Evolutionary conservation across 2,113 vertebrate genomes (phyloP), one percentile per base, ranked within the genome.

Genomic region (Apteryx owenii): DNA sequence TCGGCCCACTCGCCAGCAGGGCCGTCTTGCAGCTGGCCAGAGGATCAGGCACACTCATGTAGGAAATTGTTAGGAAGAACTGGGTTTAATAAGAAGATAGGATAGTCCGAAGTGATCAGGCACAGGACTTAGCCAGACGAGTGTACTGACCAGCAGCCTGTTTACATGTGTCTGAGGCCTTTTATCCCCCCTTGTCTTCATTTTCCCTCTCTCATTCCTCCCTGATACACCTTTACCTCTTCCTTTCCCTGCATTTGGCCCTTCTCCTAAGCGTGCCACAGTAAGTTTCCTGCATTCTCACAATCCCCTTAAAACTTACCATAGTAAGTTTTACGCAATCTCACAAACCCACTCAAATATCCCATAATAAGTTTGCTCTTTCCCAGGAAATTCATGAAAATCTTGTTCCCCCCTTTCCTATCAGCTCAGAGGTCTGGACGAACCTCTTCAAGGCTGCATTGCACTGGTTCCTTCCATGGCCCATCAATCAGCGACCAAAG

Each of bases 141-240:
- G 7, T 0, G 1, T 7, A n/a, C 6, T 18, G 29, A 16, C 21
- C 44, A 89, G 21, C 18, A 86, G 31, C 28, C 70, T 70, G 9
- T 42, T 81, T 40, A 61, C 21, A 51, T 19, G 17, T 1, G 5
- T 42, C 8, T 0, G 0, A 64, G 3, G 3, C 2, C 16, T 82
- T 79, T 82, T 36, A 50, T n/a, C 14, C 64, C 25, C 12, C 18
- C 40, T n/a, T n/a, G 23, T 65, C 21, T 66, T 22, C 4, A 9
- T 69, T 70, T 58, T 53, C 18, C 33, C 19, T 22, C 10, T 76
- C 9, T 77, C 21, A 10, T 77, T 77, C 8, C 14, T 70, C 61
- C 46, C 48, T 51, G 53, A 56, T 48, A 50, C 20, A 44, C 48
- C 18, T 68, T 23, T 29, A 68, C 6, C 19, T 79, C 36, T 60